Percentiles rank a stretch among this genome's conserved stretches.
Conservation (phyloP, 2,113 vertebrate species). For the Rutilus rutilus region DNA sequence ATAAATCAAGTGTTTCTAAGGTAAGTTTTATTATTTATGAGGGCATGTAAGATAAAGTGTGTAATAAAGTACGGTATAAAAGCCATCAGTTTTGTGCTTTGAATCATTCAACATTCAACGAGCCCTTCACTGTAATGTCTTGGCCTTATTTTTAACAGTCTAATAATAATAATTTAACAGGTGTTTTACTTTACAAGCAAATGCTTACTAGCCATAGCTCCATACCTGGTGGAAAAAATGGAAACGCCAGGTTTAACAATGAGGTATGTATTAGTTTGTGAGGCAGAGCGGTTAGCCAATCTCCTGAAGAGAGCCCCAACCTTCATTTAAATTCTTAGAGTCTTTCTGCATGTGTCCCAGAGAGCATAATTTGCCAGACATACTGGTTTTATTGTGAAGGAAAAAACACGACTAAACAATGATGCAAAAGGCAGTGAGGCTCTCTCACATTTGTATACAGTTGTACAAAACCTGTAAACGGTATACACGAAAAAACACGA, state of each 20-base stretch:
- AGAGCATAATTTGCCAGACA: constrained; percentile 72
- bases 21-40: not conserved
- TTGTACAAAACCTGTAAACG: not conserved
- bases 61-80: not conserved
- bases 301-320: constrained; percentile 31
- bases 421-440: constrained; percentile 32
- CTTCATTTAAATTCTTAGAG: constrained; percentile 71
- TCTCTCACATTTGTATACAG: constrained; percentile 21
- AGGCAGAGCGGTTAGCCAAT: constrained; percentile 35
- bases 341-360: constrained; percentile 67
- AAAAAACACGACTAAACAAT: constrained; percentile 62
- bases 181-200: not conserved
- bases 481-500: constrained; percentile 30
- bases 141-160: not conserved
- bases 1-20: constrained; percentile 27
- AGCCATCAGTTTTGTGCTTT: not conserved
- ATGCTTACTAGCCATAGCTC: not conserved
- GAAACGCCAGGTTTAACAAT: constrained; percentile 20
- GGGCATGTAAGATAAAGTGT: not conserved
- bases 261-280: constrained; percentile 47
- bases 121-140: not conserved
- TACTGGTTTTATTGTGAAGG: constrained; percentile 52
- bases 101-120: not conserved
- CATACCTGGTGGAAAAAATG: not conserved
- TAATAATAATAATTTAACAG: not conserved